phyloP scores from a whole-genome alignment of 2,888 invertebrate genomes.

The Axea sp. region DNA sequence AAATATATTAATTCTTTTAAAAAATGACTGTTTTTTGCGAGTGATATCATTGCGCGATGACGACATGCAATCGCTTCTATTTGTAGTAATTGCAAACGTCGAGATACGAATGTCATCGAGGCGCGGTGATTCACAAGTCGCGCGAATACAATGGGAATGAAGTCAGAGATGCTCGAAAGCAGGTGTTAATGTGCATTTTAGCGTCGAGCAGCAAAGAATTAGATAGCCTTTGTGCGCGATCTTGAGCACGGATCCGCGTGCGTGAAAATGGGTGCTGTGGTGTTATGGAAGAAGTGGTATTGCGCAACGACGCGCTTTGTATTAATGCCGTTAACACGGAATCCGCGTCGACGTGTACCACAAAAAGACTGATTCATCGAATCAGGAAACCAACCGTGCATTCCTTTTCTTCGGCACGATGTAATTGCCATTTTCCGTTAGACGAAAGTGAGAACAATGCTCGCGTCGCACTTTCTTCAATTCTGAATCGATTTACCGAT shows the following conservation, averaged over 20 bases:
- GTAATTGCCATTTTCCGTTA: constrained; percentile 40
- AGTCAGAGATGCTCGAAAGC: constrained; percentile 15
- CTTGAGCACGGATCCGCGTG: constrained; percentile 18
- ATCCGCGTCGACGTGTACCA: constrained; percentile 1
- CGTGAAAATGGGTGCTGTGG: constrained; percentile 19
- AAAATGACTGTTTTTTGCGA: too few relatives aligned
- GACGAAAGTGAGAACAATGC: constrained; percentile 50
- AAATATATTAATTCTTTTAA: too few relatives aligned
- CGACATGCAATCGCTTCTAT: constrained; percentile 26
- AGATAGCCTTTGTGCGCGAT: constrained; percentile 34
- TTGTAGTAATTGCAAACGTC: constrained; percentile 25
- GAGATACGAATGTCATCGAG: constrained; percentile 12
- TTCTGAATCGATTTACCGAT: constrained; percentile 6
- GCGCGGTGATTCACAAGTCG: constrained; percentile 22
- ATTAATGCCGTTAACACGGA: constrained; percentile 28
- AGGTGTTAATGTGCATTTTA: constrained; percentile 47
- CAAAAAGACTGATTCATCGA: constrained; percentile 49
- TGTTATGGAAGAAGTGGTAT: constrained; percentile 8
- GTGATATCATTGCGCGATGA: constrained; percentile 24
- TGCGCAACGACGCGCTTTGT: constrained; percentile 36
- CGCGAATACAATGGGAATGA: neutral
- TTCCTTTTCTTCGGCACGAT: constrained; percentile 29
- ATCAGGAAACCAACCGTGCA: constrained; percentile 46
- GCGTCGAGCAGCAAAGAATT: constrained; percentile 17
- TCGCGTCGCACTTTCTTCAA: constrained; percentile 28